Percentiles rank a stretch among this genome's conserved stretches.
Conservation (phyloP, 2,888 invertebrate species). For the Plebejus anna region DNA sequence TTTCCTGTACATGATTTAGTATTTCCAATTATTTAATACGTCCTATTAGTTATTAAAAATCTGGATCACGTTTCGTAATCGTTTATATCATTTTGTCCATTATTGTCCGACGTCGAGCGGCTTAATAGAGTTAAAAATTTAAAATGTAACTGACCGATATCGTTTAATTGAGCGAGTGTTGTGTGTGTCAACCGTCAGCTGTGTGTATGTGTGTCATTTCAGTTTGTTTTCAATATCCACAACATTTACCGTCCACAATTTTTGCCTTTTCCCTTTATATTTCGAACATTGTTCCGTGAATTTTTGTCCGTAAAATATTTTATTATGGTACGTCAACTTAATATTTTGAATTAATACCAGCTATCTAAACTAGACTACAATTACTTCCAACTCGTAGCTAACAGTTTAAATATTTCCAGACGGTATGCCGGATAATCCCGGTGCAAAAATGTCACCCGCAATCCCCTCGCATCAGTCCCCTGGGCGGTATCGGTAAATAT, state of each 20-base stretch:
- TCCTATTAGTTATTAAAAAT: no score
- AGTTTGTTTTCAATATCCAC: slow-evolving; percentile 21
- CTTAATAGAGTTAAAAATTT: neutral
- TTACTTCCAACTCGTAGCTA: neutral
- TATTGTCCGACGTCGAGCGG: neutral
- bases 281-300: neutral
- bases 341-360: neutral
- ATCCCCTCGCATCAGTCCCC: neutral
- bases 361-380: neutral
- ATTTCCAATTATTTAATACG: no score
- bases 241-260: neutral
- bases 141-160: neutral
- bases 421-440: neutral
- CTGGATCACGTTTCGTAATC: neutral
- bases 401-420: neutral
- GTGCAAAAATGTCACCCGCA: neutral
- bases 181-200: neutral
- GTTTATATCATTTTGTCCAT: neutral
- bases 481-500: neutral
- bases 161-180: slow-evolving; percentile 13
- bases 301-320: neutral
- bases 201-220: slow-evolving; percentile 1
- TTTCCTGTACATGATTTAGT: no score
- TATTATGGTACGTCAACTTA: neutral
- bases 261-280: slow-evolving; percentile 4